Conservation (phyloP, 1,140 invertebrate species). For the Drosophila pandora region DNA sequence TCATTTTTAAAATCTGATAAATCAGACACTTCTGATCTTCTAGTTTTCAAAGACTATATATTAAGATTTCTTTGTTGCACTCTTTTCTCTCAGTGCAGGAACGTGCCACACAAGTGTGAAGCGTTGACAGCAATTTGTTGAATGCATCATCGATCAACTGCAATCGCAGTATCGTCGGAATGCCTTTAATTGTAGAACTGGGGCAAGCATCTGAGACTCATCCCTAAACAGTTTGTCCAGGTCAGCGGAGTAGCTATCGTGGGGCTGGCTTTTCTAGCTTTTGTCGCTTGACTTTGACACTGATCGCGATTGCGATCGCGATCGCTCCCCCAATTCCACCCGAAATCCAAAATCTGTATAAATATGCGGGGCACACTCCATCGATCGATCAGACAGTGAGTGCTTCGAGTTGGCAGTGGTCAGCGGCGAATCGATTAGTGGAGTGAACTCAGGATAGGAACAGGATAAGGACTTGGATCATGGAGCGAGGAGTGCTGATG, state of each 20-base stretch:
- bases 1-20: too few species aligned
- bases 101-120: slow-evolving; percentile 68
- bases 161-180: slow-evolving; percentile 31
- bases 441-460: not conserved
- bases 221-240: slow-evolving; percentile 74
- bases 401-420: slow-evolving; percentile 32
- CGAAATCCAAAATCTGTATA: slow-evolving; percentile 49
- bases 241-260: slow-evolving; percentile 19
- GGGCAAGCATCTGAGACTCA: slow-evolving; percentile 69
- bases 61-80: not conserved
- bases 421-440: slow-evolving; percentile 22
- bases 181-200: slow-evolving; percentile 79
- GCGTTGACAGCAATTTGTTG: slow-evolving; percentile 60
- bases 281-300: slow-evolving; percentile 67
- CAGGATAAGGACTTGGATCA: slow-evolving; percentile 17
- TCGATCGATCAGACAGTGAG: slow-evolving; percentile 58
- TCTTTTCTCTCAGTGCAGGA: slow-evolving; percentile 23
- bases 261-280: slow-evolving; percentile 3
- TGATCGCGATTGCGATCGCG: slow-evolving; percentile 55
- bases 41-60: too few species aligned
- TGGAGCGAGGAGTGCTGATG: slow-evolving; percentile 41
- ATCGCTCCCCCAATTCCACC: slow-evolving; percentile 53
- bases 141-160: slow-evolving; percentile 63
- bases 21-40: too few species aligned
- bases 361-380: slow-evolving; percentile 66